Evolutionary conservation across 2,888 invertebrate species (phyloP), one percentile per base, ranked within the genome.

Genomic region (Drosophila meridionalis): DNA sequence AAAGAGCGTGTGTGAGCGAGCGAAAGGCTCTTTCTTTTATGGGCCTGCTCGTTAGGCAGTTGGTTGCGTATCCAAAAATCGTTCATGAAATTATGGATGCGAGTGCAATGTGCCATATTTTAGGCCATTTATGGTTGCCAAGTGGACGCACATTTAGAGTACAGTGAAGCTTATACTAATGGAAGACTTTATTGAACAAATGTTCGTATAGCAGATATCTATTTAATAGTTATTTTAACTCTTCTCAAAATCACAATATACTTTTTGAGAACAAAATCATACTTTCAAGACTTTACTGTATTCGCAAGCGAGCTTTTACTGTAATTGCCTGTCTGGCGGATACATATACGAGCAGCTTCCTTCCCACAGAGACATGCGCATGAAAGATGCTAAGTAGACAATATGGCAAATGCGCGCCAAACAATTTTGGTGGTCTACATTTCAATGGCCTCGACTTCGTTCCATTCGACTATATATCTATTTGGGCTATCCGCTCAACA

Each of bases 31-130:
- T 42, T 48, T 52, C 55, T 28, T 56, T 55, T 45, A 34, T 68
- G 70, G 62, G 56, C 59, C 62, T 57, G 47, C 60, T 71, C 69
- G 76, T 80, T 79, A 64, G 67, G 28, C 71, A 52, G 69, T 59
- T 73, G 73, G 74, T 64, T 74, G 63, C 47, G 59, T 66, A 59
- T 52, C 64, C 71, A 67, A 77, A 85, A 76, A 82, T 82, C 79
- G 81, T 76, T 82, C 77, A 77, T 81, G 73, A 79, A 85, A 85
- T 81, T 85, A 85, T 83, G 74, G 68, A 71, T 78, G 68, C 63
- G 78, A 77, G 74, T 79, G 82, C 82, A 79, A 71, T 82, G 67
- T 75, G 87, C 79, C 81, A 87, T 83, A 85, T 85, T 86, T 87
- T 79, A 79, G 83, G 76, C 79, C 88, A 80, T 87, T 85, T 84